Evolutionary conservation across 2,888 invertebrate species (phyloP).

Genomic region (Caenorhabditis virilis): DNA sequence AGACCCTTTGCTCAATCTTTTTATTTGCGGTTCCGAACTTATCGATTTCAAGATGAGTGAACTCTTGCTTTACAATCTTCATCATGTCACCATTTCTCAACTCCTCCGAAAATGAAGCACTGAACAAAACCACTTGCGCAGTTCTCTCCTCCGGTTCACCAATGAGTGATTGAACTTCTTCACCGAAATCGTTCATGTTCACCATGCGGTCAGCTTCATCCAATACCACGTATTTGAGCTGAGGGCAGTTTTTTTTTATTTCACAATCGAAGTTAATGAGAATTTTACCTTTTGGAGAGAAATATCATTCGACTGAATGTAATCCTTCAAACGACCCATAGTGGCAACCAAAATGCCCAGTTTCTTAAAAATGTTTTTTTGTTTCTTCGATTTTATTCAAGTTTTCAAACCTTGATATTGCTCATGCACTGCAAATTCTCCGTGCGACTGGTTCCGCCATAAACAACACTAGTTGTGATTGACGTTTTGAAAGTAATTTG

Average conservation of each 20-base stretch:
- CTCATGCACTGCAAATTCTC: conserved; percentile 25
- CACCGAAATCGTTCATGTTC: conserved; percentile 19
- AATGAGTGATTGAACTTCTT: conserved; percentile 18
- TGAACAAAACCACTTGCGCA: conserved; percentile 17
- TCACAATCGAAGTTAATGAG: not conserved
- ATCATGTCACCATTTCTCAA: conserved; percentile 16
- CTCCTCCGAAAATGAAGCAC: conserved; percentile 27
- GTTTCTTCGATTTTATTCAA: too few relatives aligned
- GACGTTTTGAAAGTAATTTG: conserved; percentile 19
- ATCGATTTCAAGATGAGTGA: conserved; percentile 21
- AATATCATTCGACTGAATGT: conserved; percentile 10
- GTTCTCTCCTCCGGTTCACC: conserved; percentile 10
- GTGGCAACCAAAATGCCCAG: conserved; percentile 25
- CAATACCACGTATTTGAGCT: conserved; percentile 19
- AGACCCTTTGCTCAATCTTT: conserved; percentile 19
- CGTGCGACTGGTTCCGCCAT: conserved; percentile 20
- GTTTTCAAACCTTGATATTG: too few relatives aligned
- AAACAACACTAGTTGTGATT: conserved; percentile 15
- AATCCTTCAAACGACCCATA: conserved; percentile 28
- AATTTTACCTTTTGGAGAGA: conserved; percentile 10
- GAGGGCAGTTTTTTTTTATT: not conserved
- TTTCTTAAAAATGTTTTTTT: too few relatives aligned
- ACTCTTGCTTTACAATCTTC: conserved; percentile 19
- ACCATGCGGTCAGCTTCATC: conserved; percentile 38
- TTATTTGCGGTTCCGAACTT: conserved; percentile 32